Base-by-base conservation (phyloP, 1,140 invertebrate species). In the Mamestra configurata region DNA sequence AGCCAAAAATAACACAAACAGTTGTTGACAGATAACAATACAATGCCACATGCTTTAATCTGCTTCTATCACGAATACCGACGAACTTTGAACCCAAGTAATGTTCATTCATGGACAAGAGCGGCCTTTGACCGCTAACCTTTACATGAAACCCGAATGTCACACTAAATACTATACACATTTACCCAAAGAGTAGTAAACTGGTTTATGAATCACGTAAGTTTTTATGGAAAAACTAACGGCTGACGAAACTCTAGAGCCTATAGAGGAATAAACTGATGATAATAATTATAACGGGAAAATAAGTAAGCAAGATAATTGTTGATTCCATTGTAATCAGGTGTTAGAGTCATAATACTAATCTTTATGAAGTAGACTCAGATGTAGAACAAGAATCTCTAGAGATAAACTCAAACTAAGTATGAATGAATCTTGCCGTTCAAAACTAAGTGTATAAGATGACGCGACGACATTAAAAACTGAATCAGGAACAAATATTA, bases 61-160 rank as follows among this genome's bases (percentile, higher is more conserved):
- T 15, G 35, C n/a, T 6, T 40, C n/a, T 66, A 40, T 40, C 8
- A 37, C 59, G 35, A 66, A 66, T 43, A 66, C 22, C 20, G 6
- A 37, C 35, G 35, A 66, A 66, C 61, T 66, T 40, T 66, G 35
- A 66, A 66, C 61, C 61, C 61, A 66, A 66, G n/a, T 35, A 18
- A 40, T 20, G 61, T 66, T 66, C 35, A 61, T 61, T 61, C 57
- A 61, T 18, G 35, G 20, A 20, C 8, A n/a, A 43, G 10, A 66
- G 8, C 61, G 61, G 61, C 35, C 35, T 66, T 66, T 66, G 61
- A 66, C 61, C 61, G 61, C 4, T 40, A 66, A 66, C 61, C 61
- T 66, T 66, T 40, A 20, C n/a, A 13, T 20, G 11, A 18, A 40
- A 20, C 55, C 53, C n/a, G 18, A 64, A 37, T 64, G 35, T 64